phyloP scores from a whole-genome alignment of 2,888 invertebrate species.

The Sesamia inferens region DNA sequence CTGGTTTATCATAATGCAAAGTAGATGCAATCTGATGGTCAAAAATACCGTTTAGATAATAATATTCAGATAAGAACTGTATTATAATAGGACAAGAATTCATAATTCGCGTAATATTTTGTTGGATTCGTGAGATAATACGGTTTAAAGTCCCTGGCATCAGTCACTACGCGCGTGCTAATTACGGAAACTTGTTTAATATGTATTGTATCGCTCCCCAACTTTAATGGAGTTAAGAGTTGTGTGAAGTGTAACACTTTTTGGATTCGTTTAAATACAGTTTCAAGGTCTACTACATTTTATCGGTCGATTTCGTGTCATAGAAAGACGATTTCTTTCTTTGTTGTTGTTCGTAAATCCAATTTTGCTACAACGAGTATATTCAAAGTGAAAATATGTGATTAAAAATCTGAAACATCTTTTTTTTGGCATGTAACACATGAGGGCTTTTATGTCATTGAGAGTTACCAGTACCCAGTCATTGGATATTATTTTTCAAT shows the following conservation, averaged over 20 bases:
- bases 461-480: too few species aligned
- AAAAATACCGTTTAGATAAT: constrained; percentile 17
- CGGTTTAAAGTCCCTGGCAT: constrained; percentile 33
- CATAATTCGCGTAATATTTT: constrained; percentile 28
- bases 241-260: constrained; percentile 7
- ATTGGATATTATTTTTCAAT: too few species aligned
- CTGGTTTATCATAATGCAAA: constrained; percentile 24
- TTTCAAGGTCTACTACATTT: constrained; percentile 28
- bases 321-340: constrained; percentile 21
- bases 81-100: constrained; percentile 13
- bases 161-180: constrained; percentile 53
- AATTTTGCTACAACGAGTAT: background rate
- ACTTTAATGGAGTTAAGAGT: constrained; percentile 4
- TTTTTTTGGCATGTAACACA: too few species aligned
- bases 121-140: constrained; percentile 36
- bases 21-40: background rate
- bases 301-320: background rate
- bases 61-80: constrained; percentile 33
- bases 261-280: constrained; percentile 23
- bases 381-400: constrained; percentile 1
- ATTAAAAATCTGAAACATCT: too few species aligned
- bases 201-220: constrained; percentile 15
- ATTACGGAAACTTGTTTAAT: constrained; percentile 37
- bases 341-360: constrained; percentile 13
- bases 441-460: too few species aligned